Conservation (phyloP, 2,797 vertebrate species). For the Gallinago solitaria region DNA sequence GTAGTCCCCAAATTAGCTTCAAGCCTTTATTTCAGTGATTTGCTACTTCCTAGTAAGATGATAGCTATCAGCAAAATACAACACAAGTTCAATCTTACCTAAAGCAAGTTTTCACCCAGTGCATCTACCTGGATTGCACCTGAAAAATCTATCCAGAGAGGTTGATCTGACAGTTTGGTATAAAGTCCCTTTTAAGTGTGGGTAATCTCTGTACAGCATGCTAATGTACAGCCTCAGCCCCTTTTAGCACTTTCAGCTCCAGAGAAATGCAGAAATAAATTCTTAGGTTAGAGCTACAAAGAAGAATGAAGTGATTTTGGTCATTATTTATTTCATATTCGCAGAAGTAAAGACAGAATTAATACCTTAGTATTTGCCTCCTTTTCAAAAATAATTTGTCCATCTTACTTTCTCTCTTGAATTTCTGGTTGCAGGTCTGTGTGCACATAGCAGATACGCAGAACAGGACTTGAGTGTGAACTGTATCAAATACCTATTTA, state of each 20-base stretch:
- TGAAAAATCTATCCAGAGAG: neutral
- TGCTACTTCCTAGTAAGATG: neutral
- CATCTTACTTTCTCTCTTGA: neutral
- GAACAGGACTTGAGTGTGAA: neutral
- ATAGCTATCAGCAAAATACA: neutral
- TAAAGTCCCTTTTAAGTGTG: neutral
- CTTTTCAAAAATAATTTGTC: neutral
- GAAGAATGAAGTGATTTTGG: neutral
- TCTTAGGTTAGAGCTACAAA: neutral
- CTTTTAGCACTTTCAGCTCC: neutral
- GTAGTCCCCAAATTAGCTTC: neutral
- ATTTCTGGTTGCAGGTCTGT: neutral
- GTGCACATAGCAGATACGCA: neutral
- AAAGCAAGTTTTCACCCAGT: neutral
- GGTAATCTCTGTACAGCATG: neutral
- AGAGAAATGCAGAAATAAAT: neutral
- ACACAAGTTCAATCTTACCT: neutral
- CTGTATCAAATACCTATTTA: neutral
- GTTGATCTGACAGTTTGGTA: neutral
- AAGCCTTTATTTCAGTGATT: neutral
- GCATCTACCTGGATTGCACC: neutral
- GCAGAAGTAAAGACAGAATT: neutral
- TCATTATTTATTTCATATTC: neutral
- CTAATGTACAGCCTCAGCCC: neutral
- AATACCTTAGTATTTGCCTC: neutral